These are phyloP conservation scores for Albula glossodonta DNA, from an alignment of 2,113 vertebrate species.

Conservation along the genomic window DNA sequence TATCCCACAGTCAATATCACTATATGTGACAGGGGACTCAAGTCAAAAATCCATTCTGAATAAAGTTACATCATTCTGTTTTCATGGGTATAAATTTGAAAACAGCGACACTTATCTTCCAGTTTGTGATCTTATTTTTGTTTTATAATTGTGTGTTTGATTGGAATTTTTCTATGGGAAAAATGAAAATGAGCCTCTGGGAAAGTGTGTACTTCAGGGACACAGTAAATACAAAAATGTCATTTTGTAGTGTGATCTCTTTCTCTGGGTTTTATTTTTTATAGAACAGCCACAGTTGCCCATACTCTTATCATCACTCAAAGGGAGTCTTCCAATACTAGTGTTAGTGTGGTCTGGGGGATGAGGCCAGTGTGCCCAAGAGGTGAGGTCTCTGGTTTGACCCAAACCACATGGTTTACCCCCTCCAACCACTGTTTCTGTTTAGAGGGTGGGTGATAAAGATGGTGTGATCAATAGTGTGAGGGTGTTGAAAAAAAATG, in stretches of 20 bases:
- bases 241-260: not conserved
- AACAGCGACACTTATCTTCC: not conserved
- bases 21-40: not conserved
- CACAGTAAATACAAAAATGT: not conserved
- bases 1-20: not conserved
- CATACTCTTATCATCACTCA: not conserved
- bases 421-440: not conserved
- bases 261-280: not conserved
- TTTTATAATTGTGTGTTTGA: no score
- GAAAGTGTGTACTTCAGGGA: not conserved
- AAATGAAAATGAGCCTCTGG: not conserved
- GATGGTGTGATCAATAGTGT: not conserved
- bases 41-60: not conserved
- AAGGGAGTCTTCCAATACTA: no score
- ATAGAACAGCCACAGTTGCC: not conserved
- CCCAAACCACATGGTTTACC: not conserved
- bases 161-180: no score
- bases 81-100: not conserved
- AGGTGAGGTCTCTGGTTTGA: not conserved
- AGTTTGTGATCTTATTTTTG: not conserved
- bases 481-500: not conserved
- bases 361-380: not conserved
- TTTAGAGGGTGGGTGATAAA: not conserved
- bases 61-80: not conserved
- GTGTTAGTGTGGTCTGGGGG: not conserved